Evolutionary conservation across 1,140 invertebrate genomes (phyloP), one percentile per base, ranked within the genome.

Genomic region (Aphidius ervi): DNA sequence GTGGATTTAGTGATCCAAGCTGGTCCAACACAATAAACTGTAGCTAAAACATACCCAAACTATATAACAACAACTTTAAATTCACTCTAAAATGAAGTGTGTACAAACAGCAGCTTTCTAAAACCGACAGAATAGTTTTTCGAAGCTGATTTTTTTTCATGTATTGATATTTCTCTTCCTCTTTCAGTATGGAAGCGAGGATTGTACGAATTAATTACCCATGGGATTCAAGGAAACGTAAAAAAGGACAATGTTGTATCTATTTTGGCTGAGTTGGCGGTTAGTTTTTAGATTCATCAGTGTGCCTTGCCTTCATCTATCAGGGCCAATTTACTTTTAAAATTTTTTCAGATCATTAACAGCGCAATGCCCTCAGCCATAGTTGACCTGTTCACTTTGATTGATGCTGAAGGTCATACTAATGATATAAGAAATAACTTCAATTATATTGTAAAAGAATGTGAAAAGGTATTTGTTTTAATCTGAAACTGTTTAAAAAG

Each of bases 321-420:
- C 5, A 40, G 42, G 9, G 20, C 40, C 4, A 54, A 40, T 59
- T 56, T 9, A 40, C 20, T 40, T 4, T 53, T 54, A 31, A 31
- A 41, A 43, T 55, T 57, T 31, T 31, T 31, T 55, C 74, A 89
- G 87, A 81, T 80, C 63, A 77, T 90, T 41, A 89, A 93, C 79
- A 81, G 83, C 50, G 89, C 91, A 68, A 84, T 92, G 71, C 85
- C 88, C 52, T 88, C 90, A 16, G 82, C 91, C 45, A 83, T 93
- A 61, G 81, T 92, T 59, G 92, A 94, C 76, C 84, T 92, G 55
- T 84, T 92, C 55, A 90, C 87, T 70, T 82, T 91, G 52, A 81
- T 90, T 56, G 92, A 95, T 81, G 86, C 87, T 46, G 90, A 93
- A 80, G 88, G 87, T 37, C 77, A 82, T 59, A 31, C 2, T 31